Base-by-base conservation (phyloP, 2,888 invertebrate species). In the Campaea margaritaria region DNA sequence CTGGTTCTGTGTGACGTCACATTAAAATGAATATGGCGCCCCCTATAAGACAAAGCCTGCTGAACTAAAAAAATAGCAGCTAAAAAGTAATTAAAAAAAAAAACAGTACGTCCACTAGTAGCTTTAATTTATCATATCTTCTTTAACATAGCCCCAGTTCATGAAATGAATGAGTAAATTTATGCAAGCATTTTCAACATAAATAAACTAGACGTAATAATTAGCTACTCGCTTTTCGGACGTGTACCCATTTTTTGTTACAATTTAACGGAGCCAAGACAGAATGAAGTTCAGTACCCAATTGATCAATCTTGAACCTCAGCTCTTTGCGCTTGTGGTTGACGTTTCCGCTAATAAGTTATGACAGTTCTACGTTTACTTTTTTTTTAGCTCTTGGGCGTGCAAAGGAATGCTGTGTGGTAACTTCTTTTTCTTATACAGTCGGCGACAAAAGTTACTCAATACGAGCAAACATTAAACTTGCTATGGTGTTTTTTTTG, bases 261-360 rank as follows among this genome's bases (percentile, higher is more conserved):
- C 13, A 14, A 36, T 38, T 45, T 46, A 53, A 53, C 52, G 58
- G 48, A 51, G 34, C 21, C 21, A 0, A 14, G 43, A 27, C 48
- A 5, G 49, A 36, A 58, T 52, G 44, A 58, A 62, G 41, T 62
- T 50, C 53, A 31, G 34, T 48, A 48, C 15, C 28, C 55, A 41
- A 64, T 62, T 58, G 55, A 64, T 64, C 62, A 60, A 62, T 52
- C 42, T 57, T 39, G 27, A n/a, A 43, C n/a, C 10, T 36, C 5
- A n/a, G 12, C 5, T 27, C 48, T n/a, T 49, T 45, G 44, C 28
- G 48, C 45, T 49, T n/a, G 41, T 48, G 47, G 50, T 41, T 36
- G 62, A 64, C 60, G 14, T 52, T 21, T 60, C 52, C 48, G 54
- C 51, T 62, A 62, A 65, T 58, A 45, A 43, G 57, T 57, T 63